Evolutionary conservation across 2,888 invertebrate species (phyloP), one percentile per base, ranked within the genome.

Genomic region (Clivina fossor): DNA sequence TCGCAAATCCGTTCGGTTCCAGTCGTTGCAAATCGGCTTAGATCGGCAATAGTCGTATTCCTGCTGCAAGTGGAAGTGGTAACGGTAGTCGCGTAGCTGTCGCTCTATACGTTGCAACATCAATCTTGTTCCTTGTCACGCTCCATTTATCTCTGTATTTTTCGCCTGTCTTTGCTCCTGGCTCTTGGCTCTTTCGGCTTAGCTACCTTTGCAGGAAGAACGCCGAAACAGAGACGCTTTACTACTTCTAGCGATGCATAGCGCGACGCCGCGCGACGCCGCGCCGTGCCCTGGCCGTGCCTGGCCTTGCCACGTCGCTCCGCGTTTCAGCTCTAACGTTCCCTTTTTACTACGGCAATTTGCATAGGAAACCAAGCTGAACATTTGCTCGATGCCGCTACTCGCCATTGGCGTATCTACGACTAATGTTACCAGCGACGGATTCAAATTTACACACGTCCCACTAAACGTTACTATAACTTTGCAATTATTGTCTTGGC

Each of bases 141-240:
- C 68, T 69, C 71, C 71, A 72, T 72, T 72, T 71, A 71, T 72
- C 71, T 71, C 70, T 67, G 69, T 71, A 72, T 71, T 72, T 72
- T 71, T 70, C 69, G 67, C 68, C 66, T 69, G 67, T 67, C 65
- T 65, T 60, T 65, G 61, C 61, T 60, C 46, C 55, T 59, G 24
- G n/a, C n/a, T 61, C 62, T 60, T 60, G 60, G 61, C 60, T 61
- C 62, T 62, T 64, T 61, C 59, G 61, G 63, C 62, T 65, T n/a
- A n/a, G n/a, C n/a, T n/a, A n/a, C n/a, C n/a, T n/a, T n/a, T n/a
- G n/a, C n/a, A n/a, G n/a, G n/a, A n/a, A n/a, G n/a, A n/a, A n/a
- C n/a, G n/a, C n/a, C n/a, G n/a, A n/a, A n/a, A n/a, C n/a, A n/a
- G n/a, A n/a, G n/a, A n/a, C n/a, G n/a, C n/a, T n/a, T n/a, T n/a